Base-by-base conservation (phyloP, 2,113 vertebrate genomes). In the Passer domesticus region DNA sequence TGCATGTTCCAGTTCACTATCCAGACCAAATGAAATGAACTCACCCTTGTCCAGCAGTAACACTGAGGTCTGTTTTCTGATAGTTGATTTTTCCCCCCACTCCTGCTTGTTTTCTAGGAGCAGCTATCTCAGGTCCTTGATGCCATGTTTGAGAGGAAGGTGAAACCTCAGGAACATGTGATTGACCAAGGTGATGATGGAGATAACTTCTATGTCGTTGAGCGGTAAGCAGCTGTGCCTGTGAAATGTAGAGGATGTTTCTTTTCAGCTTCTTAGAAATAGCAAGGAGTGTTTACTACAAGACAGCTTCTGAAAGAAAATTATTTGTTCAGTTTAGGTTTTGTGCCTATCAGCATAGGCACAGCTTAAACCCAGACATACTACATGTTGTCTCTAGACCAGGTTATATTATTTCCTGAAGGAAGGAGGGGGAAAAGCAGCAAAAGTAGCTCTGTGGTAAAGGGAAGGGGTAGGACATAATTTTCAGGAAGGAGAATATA, bases 141-240 rank as follows among this genome's bases (percentile, higher is more conserved):
- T 93, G 99, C 99, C 97, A 99, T 99, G 99, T 99, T 99, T 98
- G 99, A 99, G 97, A 98, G 97, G 70, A 97, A 95, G 86, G 99
- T 99, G 85, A 97, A 99, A 89, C 98, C 98, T 83, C 98, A 98
- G 85, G 99, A 99, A 35, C 99, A 99, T 47, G 99, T 99, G 94
- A 99, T 99, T 87, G 99, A 99, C 97, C 99, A 99, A 98, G 99
- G 99, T 90, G 98, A 99, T 76, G 99, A 99, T 76, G 99, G 99
- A 90, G 99, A 99, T 98, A 99, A 99, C 97, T 99, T 99, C 96
- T 99, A 99, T 91, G 99, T 99, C 35, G 97, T 99, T 81, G 99
- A 99, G 95, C 97, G 99, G 99, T 99, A 98, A 96, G 98, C 88
- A 67, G 62, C 66, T 50, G 37, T 81, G 59, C 24, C 83, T 90